Conservation (phyloP, 2,113 vertebrate species). For the Probosciger aterrimus region DNA sequence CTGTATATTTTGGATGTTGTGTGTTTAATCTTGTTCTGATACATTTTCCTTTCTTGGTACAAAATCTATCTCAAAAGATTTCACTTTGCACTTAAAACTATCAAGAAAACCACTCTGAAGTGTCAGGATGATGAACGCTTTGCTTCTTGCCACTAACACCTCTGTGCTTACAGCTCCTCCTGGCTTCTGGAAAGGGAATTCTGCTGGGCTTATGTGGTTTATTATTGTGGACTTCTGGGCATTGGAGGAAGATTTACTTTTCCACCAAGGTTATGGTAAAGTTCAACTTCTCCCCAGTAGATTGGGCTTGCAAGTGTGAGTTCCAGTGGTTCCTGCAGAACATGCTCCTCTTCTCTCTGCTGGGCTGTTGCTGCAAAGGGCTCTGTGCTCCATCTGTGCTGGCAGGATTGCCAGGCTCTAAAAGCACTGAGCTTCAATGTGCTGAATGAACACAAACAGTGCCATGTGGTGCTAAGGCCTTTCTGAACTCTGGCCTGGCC, state of each 20-base stretch:
- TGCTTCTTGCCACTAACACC: background rate
- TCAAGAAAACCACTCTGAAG: background rate
- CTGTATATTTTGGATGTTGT: background rate
- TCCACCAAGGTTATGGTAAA: background rate
- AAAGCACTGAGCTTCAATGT: background rate
- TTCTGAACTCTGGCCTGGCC: background rate
- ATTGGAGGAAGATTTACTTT: background rate
- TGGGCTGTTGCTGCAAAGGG: background rate
- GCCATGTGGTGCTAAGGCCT: background rate
- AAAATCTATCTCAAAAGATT: background rate
- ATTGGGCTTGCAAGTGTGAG: fast-evolving
- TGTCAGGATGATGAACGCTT: background rate
- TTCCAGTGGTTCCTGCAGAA: background rate
- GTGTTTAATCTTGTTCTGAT: background rate
- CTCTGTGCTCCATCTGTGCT: background rate
- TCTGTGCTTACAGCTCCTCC: conserved; percentile 42
- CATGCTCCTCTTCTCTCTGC: background rate
- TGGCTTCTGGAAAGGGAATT: conserved; percentile 43
- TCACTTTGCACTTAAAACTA: background rate
- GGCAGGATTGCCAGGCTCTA: background rate
- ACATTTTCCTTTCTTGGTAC: background rate
- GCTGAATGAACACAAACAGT: background rate
- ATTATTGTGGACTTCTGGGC: background rate
- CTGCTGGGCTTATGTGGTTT: background rate
- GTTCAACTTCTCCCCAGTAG: background rate